A percentile compares a stretch with the other conserved stretches of the same genome.
Evolutionary conservation across 1,140 invertebrate genomes (phyloP).

Genomic region (Brachionus sp.): DNA sequence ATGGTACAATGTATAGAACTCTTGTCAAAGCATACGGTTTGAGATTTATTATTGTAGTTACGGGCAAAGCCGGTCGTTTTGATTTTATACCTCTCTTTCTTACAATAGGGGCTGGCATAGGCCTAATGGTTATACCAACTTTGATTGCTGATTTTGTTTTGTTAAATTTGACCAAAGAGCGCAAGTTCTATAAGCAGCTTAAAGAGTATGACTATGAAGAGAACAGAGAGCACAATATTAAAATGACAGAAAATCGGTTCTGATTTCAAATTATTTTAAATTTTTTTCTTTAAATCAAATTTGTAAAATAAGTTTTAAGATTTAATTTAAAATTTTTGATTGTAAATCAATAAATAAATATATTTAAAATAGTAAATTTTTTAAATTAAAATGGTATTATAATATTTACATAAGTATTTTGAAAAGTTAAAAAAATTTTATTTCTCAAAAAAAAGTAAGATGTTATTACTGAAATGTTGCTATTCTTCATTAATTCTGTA

Average conservation of each 20-base stretch:
- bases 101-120: conserved; percentile 58
- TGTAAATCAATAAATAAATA: too few species aligned
- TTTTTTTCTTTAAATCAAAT: too few species aligned
- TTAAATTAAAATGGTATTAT: too few species aligned
- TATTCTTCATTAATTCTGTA: too few species aligned
- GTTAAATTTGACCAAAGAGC: conserved; percentile 29
- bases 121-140: conserved; percentile 24
- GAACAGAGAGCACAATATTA: background rate
- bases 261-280: background rate
- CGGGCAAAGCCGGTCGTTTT: conserved; percentile 46
- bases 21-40: conserved; percentile 52
- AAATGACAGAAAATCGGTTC: background rate
- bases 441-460: too few species aligned
- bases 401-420: too few species aligned
- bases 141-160: conserved; percentile 43
- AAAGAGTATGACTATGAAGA: conserved; percentile 31
- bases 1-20: conserved; percentile 58
- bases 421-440: too few species aligned
- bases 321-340: too few species aligned
- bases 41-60: conserved; percentile 46
- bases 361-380: too few species aligned
- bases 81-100: conserved; percentile 50
- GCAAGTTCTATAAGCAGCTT: conserved; percentile 25
- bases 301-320: too few species aligned
- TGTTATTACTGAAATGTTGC: too few species aligned